Base-by-base conservation (phyloP, 2,797 vertebrate genomes). In the Sternarchorhynchus goeldii region DNA sequence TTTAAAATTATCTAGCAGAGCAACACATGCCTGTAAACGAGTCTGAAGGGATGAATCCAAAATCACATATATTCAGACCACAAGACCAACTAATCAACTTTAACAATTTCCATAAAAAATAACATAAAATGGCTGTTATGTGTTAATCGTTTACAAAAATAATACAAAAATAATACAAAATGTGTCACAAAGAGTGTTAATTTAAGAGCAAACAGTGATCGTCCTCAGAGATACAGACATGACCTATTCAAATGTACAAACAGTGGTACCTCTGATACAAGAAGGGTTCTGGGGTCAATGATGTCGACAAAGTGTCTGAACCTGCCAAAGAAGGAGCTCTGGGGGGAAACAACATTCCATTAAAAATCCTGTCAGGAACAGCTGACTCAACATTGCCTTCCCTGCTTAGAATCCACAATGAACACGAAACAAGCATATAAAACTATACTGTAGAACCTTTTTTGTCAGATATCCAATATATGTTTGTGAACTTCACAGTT, bases 281-380 rank as follows among this genome's bases (percentile, higher is more conserved):
- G 96, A 74, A 98, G 93, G 0, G 95, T 98, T 73, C 95, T 93
- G 0, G 96, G 96, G 83, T 98, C 96, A 0, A 98, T 97, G 90
- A 98, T 93, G 87, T 97, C 95, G 80, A 95, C 55, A 85, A 96
- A 96, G 91, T 98, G 96, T 85, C 95, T 92, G 89, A 98, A 94
- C 81, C 96, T 92, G 75, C 96, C 96, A 0, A 95, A 92, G 88
- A 97, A 98, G 0, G 95, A 94, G 36, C 90, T 93, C 96, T 98
- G 76, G 12, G 90, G 81, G 72, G 89, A 12, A 82, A 21, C 50
- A 2, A 39, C 76, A 4, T 75, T 64, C 50, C 29, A 84, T 62
- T 71, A 76, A 76, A 41, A 8, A 55, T 14, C 20, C 60, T 57
- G 69, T 75, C 50, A 65, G n/a, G 16, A 80, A 25, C 41, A 59